Conservation (phyloP, 2,113 vertebrate species). For the Microtus pennsylvanicus region DNA sequence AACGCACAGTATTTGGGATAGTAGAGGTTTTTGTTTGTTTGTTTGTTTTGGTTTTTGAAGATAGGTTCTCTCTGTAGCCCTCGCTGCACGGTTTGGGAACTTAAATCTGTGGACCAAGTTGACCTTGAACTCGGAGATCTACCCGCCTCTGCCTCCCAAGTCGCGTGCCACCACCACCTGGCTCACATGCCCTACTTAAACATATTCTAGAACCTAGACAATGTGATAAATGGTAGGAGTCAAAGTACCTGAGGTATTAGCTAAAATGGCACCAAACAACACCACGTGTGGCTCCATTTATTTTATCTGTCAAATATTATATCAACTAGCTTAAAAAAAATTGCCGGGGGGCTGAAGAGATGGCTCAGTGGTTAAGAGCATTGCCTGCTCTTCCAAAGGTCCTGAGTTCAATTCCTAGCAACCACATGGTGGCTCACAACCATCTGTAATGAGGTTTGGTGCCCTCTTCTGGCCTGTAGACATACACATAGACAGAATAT, state of each 20-base stretch:
- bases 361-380: no score
- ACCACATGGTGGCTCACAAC: no score
- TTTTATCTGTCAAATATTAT: conserved; percentile 9
- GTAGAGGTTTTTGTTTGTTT: background rate
- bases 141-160: no score
- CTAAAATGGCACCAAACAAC: conserved; percentile 2
- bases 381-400: no score
- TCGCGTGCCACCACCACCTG: background rate
- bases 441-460: no score
- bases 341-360: no score
- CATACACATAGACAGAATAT: no score
- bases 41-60: background rate
- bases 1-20: background rate
- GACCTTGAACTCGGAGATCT: no score
- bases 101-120: no score
- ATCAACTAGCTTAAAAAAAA: background rate
- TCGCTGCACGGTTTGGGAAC: no score
- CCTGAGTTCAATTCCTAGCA: no score
- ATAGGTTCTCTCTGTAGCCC: background rate
- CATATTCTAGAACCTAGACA: background rate
- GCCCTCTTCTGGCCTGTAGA: no score
- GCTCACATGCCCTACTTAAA: background rate
- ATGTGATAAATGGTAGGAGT: background rate
- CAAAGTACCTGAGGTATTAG: background rate
- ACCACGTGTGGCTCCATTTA: background rate